Percentiles rank a stretch among this genome's conserved stretches.
phyloP scores from a whole-genome alignment of 2,888 invertebrate genomes.

The Gandaritis pyraliata region DNA sequence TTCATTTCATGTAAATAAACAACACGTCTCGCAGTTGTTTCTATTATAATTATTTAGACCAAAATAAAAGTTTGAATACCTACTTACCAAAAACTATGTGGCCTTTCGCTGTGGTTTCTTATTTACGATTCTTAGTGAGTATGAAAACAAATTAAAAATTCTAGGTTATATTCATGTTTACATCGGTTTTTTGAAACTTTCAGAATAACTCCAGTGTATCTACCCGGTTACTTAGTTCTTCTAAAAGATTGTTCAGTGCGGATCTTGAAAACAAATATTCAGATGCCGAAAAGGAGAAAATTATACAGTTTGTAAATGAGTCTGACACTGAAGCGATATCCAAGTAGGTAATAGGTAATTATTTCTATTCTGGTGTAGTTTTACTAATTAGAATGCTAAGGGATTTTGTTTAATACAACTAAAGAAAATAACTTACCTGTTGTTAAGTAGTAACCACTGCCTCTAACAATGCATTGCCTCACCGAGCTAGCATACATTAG shows the following conservation, averaged over 20 bases:
- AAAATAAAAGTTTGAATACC: not conserved
- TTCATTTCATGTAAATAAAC: too few relatives aligned
- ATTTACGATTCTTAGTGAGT: constrained; percentile 16
- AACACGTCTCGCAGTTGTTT: too few relatives aligned
- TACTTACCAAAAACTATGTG: constrained; percentile 21
- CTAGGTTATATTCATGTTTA: constrained; percentile 17
- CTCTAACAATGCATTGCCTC: too few relatives aligned
- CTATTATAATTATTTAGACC: not conserved
- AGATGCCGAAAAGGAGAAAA: constrained; percentile 65
- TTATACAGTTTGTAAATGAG: constrained; percentile 70
- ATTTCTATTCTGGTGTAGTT: too few relatives aligned
- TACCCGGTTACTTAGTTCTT: constrained; percentile 36
- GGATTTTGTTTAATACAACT: too few relatives aligned
- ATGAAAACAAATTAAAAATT: not conserved
- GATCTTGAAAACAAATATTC: constrained; percentile 63
- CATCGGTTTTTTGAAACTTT: constrained; percentile 34
- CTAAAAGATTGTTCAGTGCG: constrained; percentile 50
- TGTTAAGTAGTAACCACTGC: too few relatives aligned
- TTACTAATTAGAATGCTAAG: too few relatives aligned
- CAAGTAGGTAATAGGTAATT: constrained; percentile 54
- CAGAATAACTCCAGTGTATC: constrained; percentile 43
- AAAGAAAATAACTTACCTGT: too few relatives aligned
- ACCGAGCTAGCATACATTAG: too few relatives aligned
- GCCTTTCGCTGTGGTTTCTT: constrained; percentile 4
- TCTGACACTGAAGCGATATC: constrained; percentile 58